Percentiles rank a stretch among this genome's conserved stretches.
Evolutionary conservation across 2,888 invertebrate genomes (phyloP).

Genomic region (Oeneis ivallda): DNA sequence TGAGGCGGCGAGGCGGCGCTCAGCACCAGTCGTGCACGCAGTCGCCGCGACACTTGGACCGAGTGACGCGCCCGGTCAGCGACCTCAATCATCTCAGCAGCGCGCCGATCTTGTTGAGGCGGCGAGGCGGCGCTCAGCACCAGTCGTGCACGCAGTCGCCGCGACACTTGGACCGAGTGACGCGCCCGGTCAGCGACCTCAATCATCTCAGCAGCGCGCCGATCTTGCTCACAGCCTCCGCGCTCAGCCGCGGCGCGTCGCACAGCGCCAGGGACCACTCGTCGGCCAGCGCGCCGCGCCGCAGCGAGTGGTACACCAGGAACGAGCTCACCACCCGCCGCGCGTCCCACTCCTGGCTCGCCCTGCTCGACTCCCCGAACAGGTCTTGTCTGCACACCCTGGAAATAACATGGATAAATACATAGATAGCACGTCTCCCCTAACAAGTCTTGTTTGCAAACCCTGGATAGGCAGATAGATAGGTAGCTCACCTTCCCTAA

Average conservation of each 20-base stretch:
- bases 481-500: too few species aligned
- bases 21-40: conserved; percentile 57
- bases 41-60: conserved; percentile 51
- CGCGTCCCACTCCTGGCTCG: conserved; percentile 48
- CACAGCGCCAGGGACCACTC: conserved; percentile 53
- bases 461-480: too few species aligned
- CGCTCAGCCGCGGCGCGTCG: conserved; percentile 46
- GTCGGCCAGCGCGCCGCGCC: conserved; percentile 60
- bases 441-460: too few species aligned
- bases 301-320: conserved; percentile 82
- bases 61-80: conserved; percentile 49
- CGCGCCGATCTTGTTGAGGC: conserved; percentile 46
- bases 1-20: conserved; percentile 41
- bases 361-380: not conserved
- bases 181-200: conserved; percentile 46
- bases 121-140: conserved; percentile 45
- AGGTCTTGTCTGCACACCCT: conserved; percentile 36
- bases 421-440: too few species aligned
- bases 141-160: conserved; percentile 57
- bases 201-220: conserved; percentile 57
- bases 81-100: conserved; percentile 59
- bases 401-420: too few species aligned
- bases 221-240: conserved; percentile 52
- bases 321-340: conserved; percentile 77
- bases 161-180: conserved; percentile 53